Evolutionary conservation across 2,797 vertebrate species (phyloP).

Genomic region (Eutrigla gurnardus): DNA sequence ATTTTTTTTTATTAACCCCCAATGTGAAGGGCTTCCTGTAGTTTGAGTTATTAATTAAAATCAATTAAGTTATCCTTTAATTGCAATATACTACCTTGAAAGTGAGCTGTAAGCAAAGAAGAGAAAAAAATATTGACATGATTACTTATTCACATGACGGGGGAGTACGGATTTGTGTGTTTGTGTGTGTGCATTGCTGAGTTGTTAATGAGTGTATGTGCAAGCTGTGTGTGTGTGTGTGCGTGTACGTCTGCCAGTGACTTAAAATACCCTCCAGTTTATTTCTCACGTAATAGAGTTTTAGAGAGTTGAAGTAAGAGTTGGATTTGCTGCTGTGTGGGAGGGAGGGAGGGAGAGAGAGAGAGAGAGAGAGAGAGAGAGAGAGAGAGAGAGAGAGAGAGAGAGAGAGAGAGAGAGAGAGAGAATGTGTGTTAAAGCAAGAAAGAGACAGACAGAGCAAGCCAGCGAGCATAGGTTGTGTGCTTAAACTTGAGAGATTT

Average conservation of each 20-base stretch:
- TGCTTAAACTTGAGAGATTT: slow-evolving; percentile 81
- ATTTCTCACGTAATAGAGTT: slow-evolving; percentile 65
- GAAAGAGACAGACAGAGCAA: slow-evolving; percentile 57
- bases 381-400: too few relatives aligned
- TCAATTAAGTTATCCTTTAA: not conserved
- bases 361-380: not conserved
- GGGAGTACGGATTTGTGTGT: slow-evolving; percentile 26
- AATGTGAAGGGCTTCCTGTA: not conserved
- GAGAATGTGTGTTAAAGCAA: slow-evolving; percentile 37
- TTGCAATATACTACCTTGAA: not conserved
- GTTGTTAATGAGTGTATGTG: slow-evolving; percentile 20
- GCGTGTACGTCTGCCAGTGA: slow-evolving; percentile 42
- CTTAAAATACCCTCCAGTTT: slow-evolving; percentile 60
- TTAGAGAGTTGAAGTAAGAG: slow-evolving; percentile 65
- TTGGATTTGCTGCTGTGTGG: slow-evolving; percentile 63
- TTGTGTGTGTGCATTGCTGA: slow-evolving; percentile 9
- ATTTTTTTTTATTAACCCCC: not conserved
- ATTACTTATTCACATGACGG: slow-evolving; percentile 8
- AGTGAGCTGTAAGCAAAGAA: too few relatives aligned
- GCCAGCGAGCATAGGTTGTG: slow-evolving; percentile 76
- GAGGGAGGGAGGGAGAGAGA: slow-evolving; percentile 2
- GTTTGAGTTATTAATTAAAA: not conserved
- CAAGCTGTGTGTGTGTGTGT: slow-evolving; percentile 9
- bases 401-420: not conserved
- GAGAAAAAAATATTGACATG: not conserved